phyloP scores from a whole-genome alignment of 2,797 vertebrate genomes.

The Protonibea diacanthus region DNA sequence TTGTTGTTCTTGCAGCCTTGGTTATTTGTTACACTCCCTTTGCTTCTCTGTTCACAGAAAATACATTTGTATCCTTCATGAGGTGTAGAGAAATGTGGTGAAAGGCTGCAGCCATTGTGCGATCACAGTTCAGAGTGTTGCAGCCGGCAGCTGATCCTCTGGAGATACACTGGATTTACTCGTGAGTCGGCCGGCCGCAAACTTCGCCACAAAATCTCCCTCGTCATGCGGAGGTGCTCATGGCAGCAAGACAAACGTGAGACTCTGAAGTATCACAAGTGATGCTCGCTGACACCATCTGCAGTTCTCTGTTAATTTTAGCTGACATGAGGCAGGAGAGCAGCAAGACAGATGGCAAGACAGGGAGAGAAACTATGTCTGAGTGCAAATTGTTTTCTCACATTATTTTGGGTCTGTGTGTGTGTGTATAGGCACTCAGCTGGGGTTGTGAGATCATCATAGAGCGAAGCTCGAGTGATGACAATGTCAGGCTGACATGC shows the following conservation, averaged over 20 bases:
- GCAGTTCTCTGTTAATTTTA: conserved; percentile 67
- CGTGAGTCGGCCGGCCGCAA: conserved; percentile 10
- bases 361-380: conserved; percentile 50
- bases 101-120: conserved; percentile 26
- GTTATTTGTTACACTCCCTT: conserved; percentile 2
- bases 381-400: conserved; percentile 73
- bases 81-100: neutral
- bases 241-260: conserved; percentile 50
- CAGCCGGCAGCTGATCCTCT: conserved; percentile 34
- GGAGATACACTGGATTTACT: conserved; percentile 30
- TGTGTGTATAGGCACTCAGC: conserved; percentile 46
- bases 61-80: conserved; percentile 10
- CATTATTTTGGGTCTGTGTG: conserved; percentile 64
- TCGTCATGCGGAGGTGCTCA: conserved; percentile 16
- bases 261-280: conserved; percentile 36
- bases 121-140: conserved; percentile 41
- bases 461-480: conserved; percentile 49
- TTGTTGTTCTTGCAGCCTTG: conserved; percentile 7
- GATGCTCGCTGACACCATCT: conserved; percentile 61
- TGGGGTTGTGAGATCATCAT: conserved; percentile 65
- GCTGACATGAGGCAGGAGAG: conserved; percentile 60
- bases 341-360: conserved; percentile 67
- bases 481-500: conserved; percentile 53
- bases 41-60: conserved; percentile 16
- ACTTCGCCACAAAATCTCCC: conserved; percentile 7